Evolutionary conservation across 2,888 invertebrate species (phyloP), one percentile per base, ranked within the genome.

Genomic region (Callosobruchus maculatus): DNA sequence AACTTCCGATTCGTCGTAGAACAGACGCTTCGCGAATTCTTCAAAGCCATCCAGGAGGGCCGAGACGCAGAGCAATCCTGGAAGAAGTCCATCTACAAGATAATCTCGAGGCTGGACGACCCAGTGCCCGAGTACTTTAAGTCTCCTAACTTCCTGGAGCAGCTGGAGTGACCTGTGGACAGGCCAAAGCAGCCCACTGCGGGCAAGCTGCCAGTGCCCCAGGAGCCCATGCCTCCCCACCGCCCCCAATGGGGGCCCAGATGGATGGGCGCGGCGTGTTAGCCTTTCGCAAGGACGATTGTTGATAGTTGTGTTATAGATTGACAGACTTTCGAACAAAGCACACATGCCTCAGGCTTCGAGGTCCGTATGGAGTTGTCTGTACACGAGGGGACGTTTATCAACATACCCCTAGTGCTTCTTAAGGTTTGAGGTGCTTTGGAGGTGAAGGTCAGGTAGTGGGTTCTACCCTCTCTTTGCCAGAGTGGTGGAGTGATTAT

Each of bases 21-120:
- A 88, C 96, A 97, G 88, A 99, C 99, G 76, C 91, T 99, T 80
- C 93, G 97, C 81, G 99, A 99, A 90, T 99, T 99, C 92, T 99
- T 96, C 94, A 96, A 97, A 89, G 97, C 99, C 82, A 96, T 99
- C 86, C 95, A 96, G 87, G 93, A 95, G 84, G 97, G 97, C 81
- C 97, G 98, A 88, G 99, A 99, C 89, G 91, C 93, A 76, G 99
- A 99, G 87, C 99, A 98, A 88, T 98, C 98, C 85, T 99, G 99
- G 99, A 99, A 99, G 91, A 99, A 99, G 89, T 95, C 98, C 85
- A 99, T 99, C 89, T 99, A 99, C 92, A 99, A 99, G 89, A 95
- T 99, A 85, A 99, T 99, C 89, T 98, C 98, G 84, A 94, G 99
- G 87, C 91, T 99, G 89, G 99, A 99, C 90, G 99, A 99, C 89